A percentile compares a stretch with the other conserved stretches of the same genome.
phyloP scores from a whole-genome alignment of 2,888 invertebrate species.

The Brachyopa scutellaris region DNA sequence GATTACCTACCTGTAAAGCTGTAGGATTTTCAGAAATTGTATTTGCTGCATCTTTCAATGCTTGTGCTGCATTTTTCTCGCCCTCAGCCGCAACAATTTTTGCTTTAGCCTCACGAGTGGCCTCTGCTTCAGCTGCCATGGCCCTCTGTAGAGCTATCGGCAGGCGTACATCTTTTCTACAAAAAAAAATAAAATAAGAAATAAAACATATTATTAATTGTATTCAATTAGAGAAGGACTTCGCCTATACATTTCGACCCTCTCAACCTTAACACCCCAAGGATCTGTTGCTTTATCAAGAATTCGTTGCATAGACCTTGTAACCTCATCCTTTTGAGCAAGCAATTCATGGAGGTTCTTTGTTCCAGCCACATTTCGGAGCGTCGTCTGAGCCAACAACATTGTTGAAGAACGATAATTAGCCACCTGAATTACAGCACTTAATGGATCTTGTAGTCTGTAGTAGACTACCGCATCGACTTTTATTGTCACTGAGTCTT shows the following conservation, averaged over 20 bases:
- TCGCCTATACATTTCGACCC: slow-evolving; percentile 92
- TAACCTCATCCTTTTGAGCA: slow-evolving; percentile 94
- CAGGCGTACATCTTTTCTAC: slow-evolving; percentile 83
- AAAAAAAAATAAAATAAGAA: background rate
- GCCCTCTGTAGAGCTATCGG: slow-evolving; percentile 86
- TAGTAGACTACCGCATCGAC: slow-evolving; percentile 95
- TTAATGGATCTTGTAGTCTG: slow-evolving; percentile 88
- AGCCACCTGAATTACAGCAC: slow-evolving; percentile 87
- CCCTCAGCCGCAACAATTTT: slow-evolving; percentile 88
- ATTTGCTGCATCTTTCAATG: slow-evolving; percentile 85
- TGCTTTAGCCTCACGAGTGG: slow-evolving; percentile 86
- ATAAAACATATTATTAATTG: too few relatives aligned
- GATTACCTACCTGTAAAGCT: slow-evolving; percentile 77
- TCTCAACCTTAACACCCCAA: slow-evolving; percentile 95
- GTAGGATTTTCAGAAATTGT: slow-evolving; percentile 84
- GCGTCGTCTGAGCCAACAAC: slow-evolving; percentile 90
- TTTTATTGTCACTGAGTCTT: slow-evolving; percentile 95
- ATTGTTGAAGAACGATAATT: slow-evolving; percentile 86
- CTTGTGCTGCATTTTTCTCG: slow-evolving; percentile 85
- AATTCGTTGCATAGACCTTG: slow-evolving; percentile 91
- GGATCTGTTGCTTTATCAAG: slow-evolving; percentile 93
- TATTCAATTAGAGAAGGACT: too few relatives aligned
- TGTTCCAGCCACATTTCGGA: slow-evolving; percentile 94
- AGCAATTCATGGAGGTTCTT: slow-evolving; percentile 94
- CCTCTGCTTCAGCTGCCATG: slow-evolving; percentile 88